A percentile compares a stretch with the other conserved stretches of the same genome.
Conservation (phyloP, 1,140 invertebrate species). For the Trachymyrmex septentrionalis region DNA sequence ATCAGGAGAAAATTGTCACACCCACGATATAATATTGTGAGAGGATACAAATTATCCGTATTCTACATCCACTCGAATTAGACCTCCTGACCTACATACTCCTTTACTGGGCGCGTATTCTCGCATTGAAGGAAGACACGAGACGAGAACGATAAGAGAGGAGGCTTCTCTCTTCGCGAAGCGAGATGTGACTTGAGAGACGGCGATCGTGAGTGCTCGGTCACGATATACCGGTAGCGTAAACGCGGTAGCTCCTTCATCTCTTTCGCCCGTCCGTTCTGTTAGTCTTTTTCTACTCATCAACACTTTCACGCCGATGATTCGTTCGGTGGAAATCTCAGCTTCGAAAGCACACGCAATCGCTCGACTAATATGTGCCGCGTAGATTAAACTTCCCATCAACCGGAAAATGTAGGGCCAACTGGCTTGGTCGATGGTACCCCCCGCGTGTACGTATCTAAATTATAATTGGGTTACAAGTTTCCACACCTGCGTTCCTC, state of each 20-base stretch:
- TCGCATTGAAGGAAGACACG: not conserved
- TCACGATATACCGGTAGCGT: constrained; percentile 15
- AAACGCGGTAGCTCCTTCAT: constrained; percentile 25
- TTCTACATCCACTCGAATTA: constrained; percentile 6
- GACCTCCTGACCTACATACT: constrained; percentile 66
- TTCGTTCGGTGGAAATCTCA: constrained; percentile 25
- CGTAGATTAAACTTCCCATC: constrained; percentile 21
- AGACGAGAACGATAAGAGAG: not conserved
- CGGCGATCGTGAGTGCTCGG: constrained; percentile 1
- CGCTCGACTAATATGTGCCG: constrained; percentile 51
- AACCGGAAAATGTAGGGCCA: not conserved
- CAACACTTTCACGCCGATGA: constrained; percentile 61
- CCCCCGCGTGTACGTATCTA: not conserved
- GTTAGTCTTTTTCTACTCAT: constrained; percentile 4
- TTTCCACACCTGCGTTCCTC: constrained; percentile 10
- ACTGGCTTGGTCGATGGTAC: not conserved
- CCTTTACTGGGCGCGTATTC: not conserved
- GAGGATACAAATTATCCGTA: constrained; percentile 39
- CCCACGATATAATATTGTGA: constrained; percentile 25
- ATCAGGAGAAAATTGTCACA: constrained; percentile 51
- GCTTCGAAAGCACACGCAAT: constrained; percentile 53
- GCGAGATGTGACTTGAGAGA: constrained; percentile 1
- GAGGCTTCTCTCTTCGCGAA: not conserved
- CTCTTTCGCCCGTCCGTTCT: constrained; percentile 13
- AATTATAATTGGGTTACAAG: constrained; percentile 28